phyloP scores from a whole-genome alignment of 2,113 vertebrate species.

The Australoheros scitulus region DNA sequence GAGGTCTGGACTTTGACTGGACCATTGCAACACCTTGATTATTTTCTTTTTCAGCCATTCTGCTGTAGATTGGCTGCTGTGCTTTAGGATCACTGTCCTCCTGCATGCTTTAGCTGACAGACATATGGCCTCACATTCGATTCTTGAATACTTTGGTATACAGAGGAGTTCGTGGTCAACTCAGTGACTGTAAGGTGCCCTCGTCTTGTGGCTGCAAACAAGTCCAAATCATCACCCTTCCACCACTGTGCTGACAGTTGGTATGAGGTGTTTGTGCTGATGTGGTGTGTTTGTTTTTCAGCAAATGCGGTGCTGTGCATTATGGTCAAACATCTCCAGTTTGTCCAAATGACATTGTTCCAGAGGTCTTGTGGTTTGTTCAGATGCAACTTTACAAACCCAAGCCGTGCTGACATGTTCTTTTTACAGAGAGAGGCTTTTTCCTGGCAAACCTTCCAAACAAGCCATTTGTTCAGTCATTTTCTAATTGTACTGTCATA shows the following conservation, averaged over 20 bases:
- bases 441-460: background rate
- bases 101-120: background rate
- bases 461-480: background rate
- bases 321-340: background rate
- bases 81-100: background rate
- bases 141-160: no score
- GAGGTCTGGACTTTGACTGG: no score
- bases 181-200: fast-evolving
- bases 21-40: background rate
- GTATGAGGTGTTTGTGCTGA: background rate
- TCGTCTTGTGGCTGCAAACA: background rate
- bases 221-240: background rate
- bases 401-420: background rate
- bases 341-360: background rate
- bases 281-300: background rate
- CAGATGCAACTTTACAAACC: background rate
- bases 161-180: no score
- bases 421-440: background rate
- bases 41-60: background rate
- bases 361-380: background rate
- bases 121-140: no score
- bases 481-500: background rate
- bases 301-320: background rate
- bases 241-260: background rate
- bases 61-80: background rate